A percentile compares a stretch with the other conserved stretches of the same genome.
These are phyloP conservation scores for Aphelocoma coerulescens DNA, from an alignment of 2,113 vertebrate genomes.

Conservation along the genomic window DNA sequence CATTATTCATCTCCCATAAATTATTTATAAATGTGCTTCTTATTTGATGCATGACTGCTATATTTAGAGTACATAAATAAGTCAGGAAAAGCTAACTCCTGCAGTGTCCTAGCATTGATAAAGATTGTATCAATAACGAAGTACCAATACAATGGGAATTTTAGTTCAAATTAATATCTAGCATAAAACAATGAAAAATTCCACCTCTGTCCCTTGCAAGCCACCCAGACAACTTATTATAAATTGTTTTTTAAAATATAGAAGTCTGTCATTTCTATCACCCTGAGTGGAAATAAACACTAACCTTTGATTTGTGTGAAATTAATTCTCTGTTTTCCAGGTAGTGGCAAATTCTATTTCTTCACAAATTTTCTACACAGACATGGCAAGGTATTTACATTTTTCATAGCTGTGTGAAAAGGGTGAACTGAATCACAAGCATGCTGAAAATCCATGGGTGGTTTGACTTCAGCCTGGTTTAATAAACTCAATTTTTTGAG, in stretches of 20 bases:
- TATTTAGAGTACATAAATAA: slow-evolving; percentile 43
- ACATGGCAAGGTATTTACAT: neutral
- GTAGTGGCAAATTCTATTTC: neutral
- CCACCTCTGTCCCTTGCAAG: neutral
- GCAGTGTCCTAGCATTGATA: slow-evolving; percentile 12
- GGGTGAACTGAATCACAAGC: neutral
- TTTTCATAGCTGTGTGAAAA: neutral
- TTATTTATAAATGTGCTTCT: slow-evolving; percentile 44
- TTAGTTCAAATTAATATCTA: neutral
- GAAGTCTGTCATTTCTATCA: neutral
- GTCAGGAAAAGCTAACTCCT: slow-evolving; percentile 4
- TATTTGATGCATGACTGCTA: slow-evolving; percentile 44
- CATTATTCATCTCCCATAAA: slow-evolving; percentile 51
- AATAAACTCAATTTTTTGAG: neutral
- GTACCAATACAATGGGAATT: neutral
- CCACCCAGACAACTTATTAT: neutral
- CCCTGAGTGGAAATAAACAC: neutral
- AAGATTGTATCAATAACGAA: neutral
- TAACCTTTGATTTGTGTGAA: neutral
- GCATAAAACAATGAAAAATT: neutral
- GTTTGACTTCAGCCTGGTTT: neutral
- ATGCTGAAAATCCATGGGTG: neutral
- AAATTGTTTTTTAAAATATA: neutral
- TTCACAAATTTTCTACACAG: neutral
- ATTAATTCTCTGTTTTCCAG: neutral